Base-by-base conservation (phyloP, 2,797 vertebrate genomes). In the Pelodytes ibericus region DNA sequence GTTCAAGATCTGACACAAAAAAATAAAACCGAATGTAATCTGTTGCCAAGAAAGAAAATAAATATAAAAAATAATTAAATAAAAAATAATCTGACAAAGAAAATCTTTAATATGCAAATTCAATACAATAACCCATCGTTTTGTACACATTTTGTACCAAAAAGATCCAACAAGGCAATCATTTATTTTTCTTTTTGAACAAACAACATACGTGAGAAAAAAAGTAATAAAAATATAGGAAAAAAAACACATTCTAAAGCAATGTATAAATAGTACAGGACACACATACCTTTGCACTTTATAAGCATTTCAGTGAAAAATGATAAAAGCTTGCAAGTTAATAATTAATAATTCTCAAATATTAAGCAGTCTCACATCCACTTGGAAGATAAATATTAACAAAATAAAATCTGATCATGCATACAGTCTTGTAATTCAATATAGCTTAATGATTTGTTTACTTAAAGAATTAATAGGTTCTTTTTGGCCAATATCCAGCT, bases 331-430 rank as follows among this genome's bases (percentile, higher is more conserved):
- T 57, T 31, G 27, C 31, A 22, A 20, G 58, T 79, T 73, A 79
- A 73, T 73, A 22, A 79, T 79, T 79, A 79, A 63, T 69, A 57
- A 31, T 69, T 69, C 27, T 63, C 58, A 73, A 63, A 63, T 73
- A 72, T 79, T 72, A 72, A 61, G 68, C 63, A 27, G 29, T 63
- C 56, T 73, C 33, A 51, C 53, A 57, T 26, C 56, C 30, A 47
- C 65, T 62, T 58, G 31, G 25, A 73, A 27, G 64, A 57, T 62
- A 74, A 74, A 69, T 47, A 79, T 69, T 79, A 79, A 74, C 76
- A 68, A 72, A 64, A 71, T 58, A n/a, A 44, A 79, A 79, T 73
- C 41, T 60, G 31, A 62, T 60, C 15, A 49, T 29, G 53, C 72
- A 51, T 73, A 10, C 57, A 62, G 18, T 41, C 49, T 44, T 51